These are phyloP conservation scores for Limonius californicus DNA, from an alignment of 1,140 invertebrate genomes.

Conservation along the genomic window DNA sequence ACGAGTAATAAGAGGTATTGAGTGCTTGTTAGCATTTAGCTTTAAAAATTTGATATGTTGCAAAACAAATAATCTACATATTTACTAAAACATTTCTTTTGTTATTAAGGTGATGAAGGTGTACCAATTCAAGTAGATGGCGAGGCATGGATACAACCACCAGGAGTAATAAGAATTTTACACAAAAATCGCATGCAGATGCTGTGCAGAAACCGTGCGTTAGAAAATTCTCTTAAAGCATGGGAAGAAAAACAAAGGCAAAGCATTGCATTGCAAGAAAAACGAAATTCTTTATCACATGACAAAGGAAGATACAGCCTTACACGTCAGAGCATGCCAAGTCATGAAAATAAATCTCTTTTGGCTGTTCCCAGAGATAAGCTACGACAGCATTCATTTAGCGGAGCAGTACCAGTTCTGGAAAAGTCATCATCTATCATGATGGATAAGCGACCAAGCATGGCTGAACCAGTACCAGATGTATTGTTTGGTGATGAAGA, in stretches of 20 bases:
- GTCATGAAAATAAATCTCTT: conserved; percentile 40
- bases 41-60: no score
- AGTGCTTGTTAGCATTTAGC: no score
- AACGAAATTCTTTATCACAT: conserved; percentile 40
- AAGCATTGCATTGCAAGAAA: conserved; percentile 47
- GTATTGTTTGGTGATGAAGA: conserved; percentile 68
- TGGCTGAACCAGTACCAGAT: conserved; percentile 39
- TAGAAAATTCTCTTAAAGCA: conserved; percentile 83
- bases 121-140: conserved; percentile 94
- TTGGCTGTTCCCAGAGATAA: conserved; percentile 44
- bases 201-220: conserved; percentile 82
- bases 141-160: conserved; percentile 97
- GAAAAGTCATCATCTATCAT: conserved; percentile 18
- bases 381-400: conserved; percentile 45
- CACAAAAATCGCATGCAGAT: conserved; percentile 97
- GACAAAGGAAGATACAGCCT: conserved; percentile 42
- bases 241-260: conserved; percentile 94
- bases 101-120: conserved; percentile 63
- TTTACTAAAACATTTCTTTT: no score
- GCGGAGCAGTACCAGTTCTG: conserved; percentile 37
- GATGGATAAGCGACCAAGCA: conserved; percentile 25
- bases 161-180: conserved; percentile 90
- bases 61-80: no score
- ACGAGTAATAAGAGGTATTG: no score
- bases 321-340: conserved; percentile 44